Conservation (phyloP, 2,113 vertebrate genomes). For the Heteronetta atricapilla region DNA sequence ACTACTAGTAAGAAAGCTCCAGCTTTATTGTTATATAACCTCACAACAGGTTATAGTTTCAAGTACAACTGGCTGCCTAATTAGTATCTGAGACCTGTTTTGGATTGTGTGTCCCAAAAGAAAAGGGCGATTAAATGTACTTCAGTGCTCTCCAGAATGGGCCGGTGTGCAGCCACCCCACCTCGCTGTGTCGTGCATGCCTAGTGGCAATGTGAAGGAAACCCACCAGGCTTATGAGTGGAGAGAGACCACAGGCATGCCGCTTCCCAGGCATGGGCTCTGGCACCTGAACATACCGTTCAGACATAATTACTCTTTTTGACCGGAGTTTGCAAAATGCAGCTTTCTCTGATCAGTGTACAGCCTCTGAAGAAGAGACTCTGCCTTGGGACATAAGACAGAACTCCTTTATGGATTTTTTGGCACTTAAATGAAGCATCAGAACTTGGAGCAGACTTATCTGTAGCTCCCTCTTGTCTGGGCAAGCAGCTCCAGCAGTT, state of each 20-base stretch:
- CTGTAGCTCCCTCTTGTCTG: background rate
- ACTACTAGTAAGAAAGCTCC: background rate
- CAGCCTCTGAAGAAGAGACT: background rate
- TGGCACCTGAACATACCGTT: background rate
- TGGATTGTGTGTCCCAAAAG: background rate
- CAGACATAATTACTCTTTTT: fast-evolving
- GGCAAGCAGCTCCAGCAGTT: background rate
- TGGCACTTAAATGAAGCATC: background rate
- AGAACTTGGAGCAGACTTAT: background rate
- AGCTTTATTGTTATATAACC: background rate
- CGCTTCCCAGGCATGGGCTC: background rate
- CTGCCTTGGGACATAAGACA: background rate
- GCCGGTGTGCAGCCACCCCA: background rate
- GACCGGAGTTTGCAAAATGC: background rate
- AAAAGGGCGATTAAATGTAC: background rate
- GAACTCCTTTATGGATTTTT: background rate
- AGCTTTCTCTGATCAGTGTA: background rate
- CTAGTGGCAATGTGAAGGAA: background rate
- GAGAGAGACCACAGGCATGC: background rate
- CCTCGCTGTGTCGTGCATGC: fast-evolving
- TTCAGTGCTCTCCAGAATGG: fast-evolving
- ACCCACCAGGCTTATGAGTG: background rate
- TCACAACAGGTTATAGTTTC: background rate
- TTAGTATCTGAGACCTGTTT: background rate
- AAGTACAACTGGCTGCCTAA: background rate